A percentile compares a stretch with the other conserved stretches of the same genome.
Evolutionary conservation across 2,113 vertebrate species (phyloP).

Genomic region (Misgurnus mizolepis): DNA sequence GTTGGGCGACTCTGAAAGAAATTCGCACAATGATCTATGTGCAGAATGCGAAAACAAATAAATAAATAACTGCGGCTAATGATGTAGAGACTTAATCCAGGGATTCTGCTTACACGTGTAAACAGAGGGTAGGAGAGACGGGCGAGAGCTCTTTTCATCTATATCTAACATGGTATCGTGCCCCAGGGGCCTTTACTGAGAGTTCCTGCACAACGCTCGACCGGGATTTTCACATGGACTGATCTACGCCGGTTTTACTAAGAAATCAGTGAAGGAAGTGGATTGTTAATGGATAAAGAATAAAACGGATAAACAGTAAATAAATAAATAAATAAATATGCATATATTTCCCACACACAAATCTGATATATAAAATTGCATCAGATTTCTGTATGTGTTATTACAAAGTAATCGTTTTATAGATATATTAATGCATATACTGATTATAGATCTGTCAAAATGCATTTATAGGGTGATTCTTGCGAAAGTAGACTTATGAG

Average conservation of each 20-base stretch:
- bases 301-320: too few species aligned
- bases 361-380: background rate
- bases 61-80: constrained; percentile 33
- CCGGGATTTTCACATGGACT: constrained; percentile 17
- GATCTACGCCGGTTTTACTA: constrained; percentile 1
- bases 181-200: constrained; percentile 27
- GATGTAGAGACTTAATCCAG: constrained; percentile 26
- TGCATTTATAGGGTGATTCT: background rate
- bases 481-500: too few species aligned
- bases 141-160: constrained; percentile 25
- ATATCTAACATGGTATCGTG: constrained; percentile 16
- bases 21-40: background rate
- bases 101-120: constrained; percentile 26
- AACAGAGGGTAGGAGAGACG: constrained; percentile 14
- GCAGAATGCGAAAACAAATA: constrained; percentile 19
- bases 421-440: too few species aligned
- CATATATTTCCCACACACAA: background rate
- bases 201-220: background rate
- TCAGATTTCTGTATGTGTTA: too few species aligned
- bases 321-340: too few species aligned
- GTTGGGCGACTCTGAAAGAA: background rate
- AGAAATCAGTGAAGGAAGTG: background rate
- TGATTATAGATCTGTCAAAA: background rate
- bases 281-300: background rate
- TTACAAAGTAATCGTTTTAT: too few species aligned